Evolutionary conservation across 2,113 vertebrate genomes (phyloP).

Genomic region (Tupaia tana): DNA sequence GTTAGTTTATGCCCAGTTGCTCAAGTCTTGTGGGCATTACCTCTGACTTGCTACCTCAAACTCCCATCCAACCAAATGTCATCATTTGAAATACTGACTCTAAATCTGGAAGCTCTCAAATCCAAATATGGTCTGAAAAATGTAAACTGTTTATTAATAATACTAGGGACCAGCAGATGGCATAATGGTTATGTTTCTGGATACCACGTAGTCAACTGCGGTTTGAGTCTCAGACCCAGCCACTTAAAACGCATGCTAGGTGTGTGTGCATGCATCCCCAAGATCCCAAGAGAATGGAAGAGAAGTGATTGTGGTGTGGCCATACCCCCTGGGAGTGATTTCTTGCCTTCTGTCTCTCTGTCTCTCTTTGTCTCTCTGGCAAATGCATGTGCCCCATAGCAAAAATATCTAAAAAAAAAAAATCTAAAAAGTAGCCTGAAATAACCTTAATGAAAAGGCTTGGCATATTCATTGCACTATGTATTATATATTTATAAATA

Average conservation of each 20-base stretch:
- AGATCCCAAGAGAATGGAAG: no score
- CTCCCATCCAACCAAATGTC: background rate
- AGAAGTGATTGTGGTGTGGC: no score
- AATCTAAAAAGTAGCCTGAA: conserved; percentile 47
- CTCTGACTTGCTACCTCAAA: background rate
- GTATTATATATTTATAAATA: conserved; percentile 16
- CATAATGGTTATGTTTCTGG: no score
- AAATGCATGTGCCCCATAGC: no score
- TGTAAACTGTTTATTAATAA: background rate
- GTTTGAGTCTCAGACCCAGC: no score
- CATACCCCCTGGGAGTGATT: no score
- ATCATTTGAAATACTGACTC: background rate
- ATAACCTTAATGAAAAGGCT: background rate
- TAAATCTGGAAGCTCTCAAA: conserved; percentile 7
- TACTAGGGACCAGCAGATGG: no score
- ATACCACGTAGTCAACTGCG: no score
- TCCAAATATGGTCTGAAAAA: conserved; percentile 11
- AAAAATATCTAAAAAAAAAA: background rate
- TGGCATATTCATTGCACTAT: background rate
- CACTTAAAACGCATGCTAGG: no score
- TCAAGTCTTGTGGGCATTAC: background rate
- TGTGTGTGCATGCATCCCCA: no score
- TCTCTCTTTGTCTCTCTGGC: no score
- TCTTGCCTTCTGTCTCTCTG: no score
- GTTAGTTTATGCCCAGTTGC: background rate